Evolutionary conservation across 2,797 vertebrate species (phyloP).

Genomic region (Thripadectes ignobilis): DNA sequence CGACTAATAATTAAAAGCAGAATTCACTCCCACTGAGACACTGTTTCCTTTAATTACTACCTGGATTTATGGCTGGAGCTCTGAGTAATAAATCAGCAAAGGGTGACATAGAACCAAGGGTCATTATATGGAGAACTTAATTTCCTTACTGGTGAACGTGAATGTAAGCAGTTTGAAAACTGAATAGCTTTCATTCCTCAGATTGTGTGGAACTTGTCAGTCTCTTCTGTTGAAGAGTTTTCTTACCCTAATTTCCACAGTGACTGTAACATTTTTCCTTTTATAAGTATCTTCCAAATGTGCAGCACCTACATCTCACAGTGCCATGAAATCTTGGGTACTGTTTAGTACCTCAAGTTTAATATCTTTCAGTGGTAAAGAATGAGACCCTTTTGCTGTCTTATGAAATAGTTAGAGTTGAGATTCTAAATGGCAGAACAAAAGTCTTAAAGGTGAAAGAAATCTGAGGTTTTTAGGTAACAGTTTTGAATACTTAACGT

Average conservation of each 20-base stretch:
- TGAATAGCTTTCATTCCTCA: not conserved
- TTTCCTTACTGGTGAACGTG: not conserved
- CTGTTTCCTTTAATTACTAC: slow-evolving; percentile 52
- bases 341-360: not conserved
- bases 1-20: slow-evolving; percentile 40
- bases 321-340: not conserved
- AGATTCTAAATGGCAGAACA: not conserved
- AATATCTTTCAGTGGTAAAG: too few relatives aligned
- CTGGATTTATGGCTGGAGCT: slow-evolving; percentile 20
- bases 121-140: not conserved
- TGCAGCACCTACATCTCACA: not conserved
- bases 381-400: not conserved
- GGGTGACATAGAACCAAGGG: not conserved
- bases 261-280: not conserved
- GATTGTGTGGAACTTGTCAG: not conserved
- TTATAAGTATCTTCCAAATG: not conserved
- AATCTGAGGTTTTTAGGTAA: not conserved
- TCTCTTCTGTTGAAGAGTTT: not conserved
- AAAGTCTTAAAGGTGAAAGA: not conserved
- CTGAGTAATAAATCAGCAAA: slow-evolving; percentile 39
- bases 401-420: not conserved
- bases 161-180: not conserved
- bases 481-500: not conserved
- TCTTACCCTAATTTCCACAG: not conserved
- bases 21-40: slow-evolving; percentile 40